Percentiles rank a stretch among this genome's conserved stretches.
phyloP scores from a whole-genome alignment of 2,797 vertebrate genomes.

The Smutsia temminckii region DNA sequence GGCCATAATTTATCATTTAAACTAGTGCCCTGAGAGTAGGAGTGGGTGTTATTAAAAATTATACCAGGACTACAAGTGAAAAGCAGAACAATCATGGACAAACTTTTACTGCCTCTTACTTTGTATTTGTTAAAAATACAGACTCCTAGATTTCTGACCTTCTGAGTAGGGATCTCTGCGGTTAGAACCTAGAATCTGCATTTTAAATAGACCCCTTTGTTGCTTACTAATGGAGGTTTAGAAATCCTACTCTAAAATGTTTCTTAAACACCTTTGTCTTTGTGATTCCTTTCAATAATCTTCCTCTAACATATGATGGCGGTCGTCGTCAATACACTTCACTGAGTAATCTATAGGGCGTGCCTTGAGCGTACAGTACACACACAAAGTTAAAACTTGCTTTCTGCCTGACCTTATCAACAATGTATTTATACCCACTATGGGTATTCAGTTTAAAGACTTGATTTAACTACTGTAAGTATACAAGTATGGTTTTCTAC shows the following conservation, averaged over 20 bases:
- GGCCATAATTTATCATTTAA: background rate
- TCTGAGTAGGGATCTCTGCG: background rate
- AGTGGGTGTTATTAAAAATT: background rate
- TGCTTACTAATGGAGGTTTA: background rate
- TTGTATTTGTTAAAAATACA: background rate
- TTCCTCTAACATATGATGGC: background rate
- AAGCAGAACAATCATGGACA: background rate
- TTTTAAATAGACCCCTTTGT: background rate
- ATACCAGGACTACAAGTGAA: background rate
- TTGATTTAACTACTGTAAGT: constrained; percentile 20
- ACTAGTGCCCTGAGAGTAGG: background rate
- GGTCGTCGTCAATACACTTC: background rate
- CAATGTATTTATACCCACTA: background rate
- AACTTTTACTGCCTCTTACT: background rate
- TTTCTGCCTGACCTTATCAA: background rate
- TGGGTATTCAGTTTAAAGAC: background rate
- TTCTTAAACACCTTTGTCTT: background rate
- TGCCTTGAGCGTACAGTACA: background rate
- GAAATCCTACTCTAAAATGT: background rate
- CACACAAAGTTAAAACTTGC: background rate
- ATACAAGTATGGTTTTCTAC: background rate
- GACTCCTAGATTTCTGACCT: background rate
- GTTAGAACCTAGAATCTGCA: background rate
- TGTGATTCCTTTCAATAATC: background rate
- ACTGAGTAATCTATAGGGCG: background rate